Evolutionary conservation across 2,797 vertebrate species (phyloP), one percentile per base, ranked within the genome.

Genomic region (Arremon brunneinucha): DNA sequence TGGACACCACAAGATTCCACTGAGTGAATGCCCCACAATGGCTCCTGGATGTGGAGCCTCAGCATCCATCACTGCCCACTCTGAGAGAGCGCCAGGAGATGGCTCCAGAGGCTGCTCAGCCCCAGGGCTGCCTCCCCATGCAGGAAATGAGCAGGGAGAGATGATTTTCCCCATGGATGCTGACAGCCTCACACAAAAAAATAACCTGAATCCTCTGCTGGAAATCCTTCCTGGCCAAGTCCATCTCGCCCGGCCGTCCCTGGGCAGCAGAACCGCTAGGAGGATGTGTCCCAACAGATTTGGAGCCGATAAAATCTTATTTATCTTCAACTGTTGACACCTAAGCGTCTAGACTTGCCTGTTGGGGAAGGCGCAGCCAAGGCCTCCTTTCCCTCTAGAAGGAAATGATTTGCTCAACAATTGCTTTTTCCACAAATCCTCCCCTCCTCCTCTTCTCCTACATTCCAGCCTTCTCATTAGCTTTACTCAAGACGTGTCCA

Each of bases 281-380:
- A 96, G 97, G 97, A 97, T 98, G 97, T 97, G 98, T 98, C 97
- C 97, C 95, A 97, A 98, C 97, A 98, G 97, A 98, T 97, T 97
- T 95, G 32, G 83, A 98, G 96, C 96, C 67, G 97, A 98, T 96
- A 98, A 98, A 97, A 97, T 97, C 97, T 97, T 97, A 97, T 97
- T 98, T 97, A 98, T 97, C 97, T 96, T 97, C 97, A 97, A 96
- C 97, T 97, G 97, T 97, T 98, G 97, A 98, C 98, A 97, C 96
- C 12, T 97, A 97, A 94, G 90, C 26, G 98, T 98, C 98, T 96
- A 87, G 98, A 98, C 99, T 98, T 96, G 98, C 97, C 98, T 95
- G 96, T 89, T 75, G 15, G 46, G 95, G 97, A 95, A 96, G 94
- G 87, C 65, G 57, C 92, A 90, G 96, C 93, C 95, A 83, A 90